These are phyloP conservation scores for Myripristis murdjan DNA, from an alignment of 2,797 vertebrate species.

Conservation along the genomic window DNA sequence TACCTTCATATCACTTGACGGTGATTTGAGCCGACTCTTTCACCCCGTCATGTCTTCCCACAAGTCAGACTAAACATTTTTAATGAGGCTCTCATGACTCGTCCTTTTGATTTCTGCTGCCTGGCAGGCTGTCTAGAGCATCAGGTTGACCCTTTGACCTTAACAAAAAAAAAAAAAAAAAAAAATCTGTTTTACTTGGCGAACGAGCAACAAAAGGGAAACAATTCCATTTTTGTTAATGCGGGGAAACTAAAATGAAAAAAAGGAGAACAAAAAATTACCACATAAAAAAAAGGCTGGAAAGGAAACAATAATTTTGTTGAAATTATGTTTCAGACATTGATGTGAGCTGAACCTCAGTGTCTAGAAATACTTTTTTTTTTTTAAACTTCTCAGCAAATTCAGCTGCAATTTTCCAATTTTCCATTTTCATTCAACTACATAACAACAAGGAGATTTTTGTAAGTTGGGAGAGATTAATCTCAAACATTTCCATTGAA, in stretches of 20 bases:
- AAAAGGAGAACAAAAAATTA: not conserved
- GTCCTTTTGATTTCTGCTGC: constrained; percentile 50
- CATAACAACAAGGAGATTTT: too few species aligned
- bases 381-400: too few species aligned
- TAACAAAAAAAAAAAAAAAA: too few species aligned
- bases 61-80: constrained; percentile 61
- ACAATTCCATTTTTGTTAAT: not conserved
- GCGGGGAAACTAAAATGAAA: not conserved
- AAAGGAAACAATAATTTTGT: too few species aligned
- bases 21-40: constrained; percentile 57
- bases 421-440: too few species aligned
- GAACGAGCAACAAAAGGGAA: constrained; percentile 15
- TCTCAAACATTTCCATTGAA: not conserved
- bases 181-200: constrained; percentile 9
- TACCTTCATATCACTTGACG: constrained; percentile 48
- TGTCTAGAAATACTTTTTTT: too few species aligned
- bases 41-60: constrained; percentile 50
- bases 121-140: constrained; percentile 42
- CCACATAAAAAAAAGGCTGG: too few species aligned
- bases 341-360: too few species aligned
- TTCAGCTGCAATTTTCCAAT: too few species aligned
- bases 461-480: too few species aligned
- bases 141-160: constrained; percentile 37
- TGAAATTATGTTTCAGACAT: too few species aligned
- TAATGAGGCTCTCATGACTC: constrained; percentile 76